Base-by-base conservation (phyloP, 1,140 invertebrate species). In the Nebria ingens region DNA sequence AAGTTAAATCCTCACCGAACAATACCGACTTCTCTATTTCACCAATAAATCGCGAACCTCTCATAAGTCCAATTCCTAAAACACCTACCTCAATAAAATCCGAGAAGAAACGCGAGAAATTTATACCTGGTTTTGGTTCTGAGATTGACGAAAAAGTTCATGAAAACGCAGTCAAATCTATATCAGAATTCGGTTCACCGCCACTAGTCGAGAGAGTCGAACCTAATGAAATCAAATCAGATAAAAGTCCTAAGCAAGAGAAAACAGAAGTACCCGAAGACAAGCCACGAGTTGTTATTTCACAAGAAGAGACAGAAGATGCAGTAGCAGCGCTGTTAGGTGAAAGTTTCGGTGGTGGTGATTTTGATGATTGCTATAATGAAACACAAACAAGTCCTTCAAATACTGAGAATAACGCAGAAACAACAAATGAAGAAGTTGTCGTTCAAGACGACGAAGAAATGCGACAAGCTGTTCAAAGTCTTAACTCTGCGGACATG, bases 291-390 rank as follows among this genome's bases (percentile, higher is more conserved):
- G 84, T 88, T 1, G 79, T 89, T 0, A 93, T 93, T 61, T 93
- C 89, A 0, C 89, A 93, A 71, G 90, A 93, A 73, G 90, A 94
- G 73, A 94, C 91, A 0, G 89, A 91, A 65, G 90, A 92, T 71
- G 91, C 91, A 0, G 90, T 94, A 0, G 90, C 90, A 1, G 90
- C 89, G 4, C 69, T 94, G 2, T 68, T 93, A 19, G 87, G 86
- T 25, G 89, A 91, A 69, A 89, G 88, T 55, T 90, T 91, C 66
- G 85, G 85, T 4, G 60, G 64, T 56, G 69, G 68, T 58, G 64
- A 73, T 19, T 79, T 78, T 64, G 63, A 68, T 50, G 74, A 72
- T 64, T 74, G 73, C 61, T 79, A 76, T 58, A 71, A 71, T 61
- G 71, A 76, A 67, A 53, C 61, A 62, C 67, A 58, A 68, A 54